Conservation (phyloP, 2,113 vertebrate genomes). For the Pachypanchax playfairii region DNA sequence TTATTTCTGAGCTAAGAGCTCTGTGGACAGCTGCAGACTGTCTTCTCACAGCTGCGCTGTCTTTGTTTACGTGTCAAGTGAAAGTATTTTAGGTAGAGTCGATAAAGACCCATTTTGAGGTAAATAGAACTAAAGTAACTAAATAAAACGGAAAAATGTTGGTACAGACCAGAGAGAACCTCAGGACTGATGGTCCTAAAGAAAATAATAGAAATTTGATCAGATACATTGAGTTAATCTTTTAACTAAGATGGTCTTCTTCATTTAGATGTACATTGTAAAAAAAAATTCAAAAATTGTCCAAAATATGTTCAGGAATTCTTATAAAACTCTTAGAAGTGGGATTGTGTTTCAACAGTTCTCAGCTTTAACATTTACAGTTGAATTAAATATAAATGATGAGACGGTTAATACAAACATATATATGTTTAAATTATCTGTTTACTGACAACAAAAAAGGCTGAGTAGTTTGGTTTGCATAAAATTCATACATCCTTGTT, state of each 20-base stretch:
- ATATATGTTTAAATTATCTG: too few relatives aligned
- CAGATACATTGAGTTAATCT: not conserved
- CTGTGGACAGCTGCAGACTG: constrained; percentile 30
- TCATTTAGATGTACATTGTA: too few relatives aligned
- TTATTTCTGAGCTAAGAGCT: constrained; percentile 44
- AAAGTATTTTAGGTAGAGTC: constrained; percentile 18
- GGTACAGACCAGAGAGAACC: not conserved
- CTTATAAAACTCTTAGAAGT: too few relatives aligned
- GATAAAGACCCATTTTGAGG: not conserved
- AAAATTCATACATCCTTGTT: too few relatives aligned
- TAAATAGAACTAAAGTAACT: not conserved
- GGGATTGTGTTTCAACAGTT: too few relatives aligned
- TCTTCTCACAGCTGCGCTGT: constrained; percentile 12
- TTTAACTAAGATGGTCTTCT: not conserved
- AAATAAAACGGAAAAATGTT: not conserved
- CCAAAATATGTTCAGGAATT: too few relatives aligned
- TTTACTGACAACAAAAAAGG: too few relatives aligned
- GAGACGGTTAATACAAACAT: too few relatives aligned
- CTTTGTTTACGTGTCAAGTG: constrained; percentile 15
- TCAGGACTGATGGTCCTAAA: not conserved
- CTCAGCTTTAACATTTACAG: too few relatives aligned
- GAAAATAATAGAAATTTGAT: not conserved
- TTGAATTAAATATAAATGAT: too few relatives aligned
- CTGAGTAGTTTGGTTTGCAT: too few relatives aligned
- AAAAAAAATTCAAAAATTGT: too few relatives aligned